Percentiles rank a stretch among this genome's conserved stretches.
phyloP scores from a whole-genome alignment of 2,797 vertebrate species.

The Muscicapa striata region DNA sequence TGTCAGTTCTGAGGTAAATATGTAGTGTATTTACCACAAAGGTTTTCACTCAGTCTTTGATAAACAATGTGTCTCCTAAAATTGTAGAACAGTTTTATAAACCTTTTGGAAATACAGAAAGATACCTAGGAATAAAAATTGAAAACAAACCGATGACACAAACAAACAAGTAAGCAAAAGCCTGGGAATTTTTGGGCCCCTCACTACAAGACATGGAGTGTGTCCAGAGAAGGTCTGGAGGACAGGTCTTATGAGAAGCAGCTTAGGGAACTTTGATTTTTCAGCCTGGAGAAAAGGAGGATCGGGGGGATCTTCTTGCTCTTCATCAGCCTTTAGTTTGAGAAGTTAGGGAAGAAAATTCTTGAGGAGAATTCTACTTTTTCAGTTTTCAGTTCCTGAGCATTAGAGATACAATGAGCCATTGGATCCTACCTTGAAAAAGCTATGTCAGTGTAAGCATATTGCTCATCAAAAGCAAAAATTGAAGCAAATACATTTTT shows the following conservation, averaged over 20 bases:
- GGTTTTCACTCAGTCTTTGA: not conserved
- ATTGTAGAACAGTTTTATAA: not conserved
- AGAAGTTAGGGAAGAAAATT: not conserved
- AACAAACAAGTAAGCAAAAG: not conserved
- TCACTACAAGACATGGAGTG: not conserved
- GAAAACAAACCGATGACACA: not conserved
- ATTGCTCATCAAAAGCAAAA: not conserved
- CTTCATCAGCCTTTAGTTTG: not conserved
- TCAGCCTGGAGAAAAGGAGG: not conserved
- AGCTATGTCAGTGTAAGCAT: not conserved
- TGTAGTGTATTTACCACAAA: not conserved
- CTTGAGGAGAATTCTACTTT: not conserved
- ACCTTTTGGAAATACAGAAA: not conserved
- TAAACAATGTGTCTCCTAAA: not conserved
- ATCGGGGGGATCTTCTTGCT: rapidly evolving
- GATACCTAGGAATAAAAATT: not conserved
- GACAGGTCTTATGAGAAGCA: not conserved
- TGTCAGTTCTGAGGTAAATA: not conserved
- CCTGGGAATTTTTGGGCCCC: not conserved
- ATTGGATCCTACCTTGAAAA: not conserved
- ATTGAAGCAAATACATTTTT: not conserved
- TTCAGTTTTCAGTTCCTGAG: not conserved
- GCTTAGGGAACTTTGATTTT: not conserved
- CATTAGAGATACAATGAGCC: not conserved
- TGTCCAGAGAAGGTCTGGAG: not conserved